These are phyloP conservation scores for Callochromis pleurospilus DNA, from an alignment of 2,113 vertebrate species.

Conservation along the genomic window DNA sequence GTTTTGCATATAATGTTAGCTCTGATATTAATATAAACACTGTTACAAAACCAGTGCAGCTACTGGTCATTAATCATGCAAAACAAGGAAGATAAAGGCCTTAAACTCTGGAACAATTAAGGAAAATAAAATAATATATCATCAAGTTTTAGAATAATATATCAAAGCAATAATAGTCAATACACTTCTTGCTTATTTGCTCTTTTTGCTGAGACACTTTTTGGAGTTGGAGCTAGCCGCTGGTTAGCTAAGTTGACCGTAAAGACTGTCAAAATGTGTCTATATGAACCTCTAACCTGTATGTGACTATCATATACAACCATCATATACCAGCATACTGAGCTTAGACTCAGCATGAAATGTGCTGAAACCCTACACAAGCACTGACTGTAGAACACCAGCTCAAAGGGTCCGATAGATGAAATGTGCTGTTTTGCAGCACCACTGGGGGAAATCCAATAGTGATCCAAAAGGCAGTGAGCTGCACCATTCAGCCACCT, in stretches of 20 bases:
- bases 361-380: background rate
- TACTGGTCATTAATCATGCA: background rate
- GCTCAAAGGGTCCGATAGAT: slow-evolving; percentile 8
- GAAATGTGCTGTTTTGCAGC: slow-evolving; percentile 21
- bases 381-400: slow-evolving; percentile 3
- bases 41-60: background rate
- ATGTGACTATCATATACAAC: background rate
- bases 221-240: background rate
- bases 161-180: background rate
- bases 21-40: background rate
- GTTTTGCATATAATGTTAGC: background rate
- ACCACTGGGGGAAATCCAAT: slow-evolving; percentile 20
- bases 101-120: background rate
- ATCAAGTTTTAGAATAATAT: background rate
- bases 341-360: background rate
- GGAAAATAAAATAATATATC: background rate
- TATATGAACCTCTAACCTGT: background rate
- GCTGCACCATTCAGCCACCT: background rate
- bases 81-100: background rate
- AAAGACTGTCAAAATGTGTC: background rate
- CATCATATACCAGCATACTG: background rate
- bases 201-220: background rate
- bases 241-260: rapidly evolving
- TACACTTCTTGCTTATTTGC: background rate
- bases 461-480: background rate